Percentiles rank a stretch among this genome's conserved stretches.
Evolutionary conservation across 1,140 invertebrate genomes (phyloP).

Genomic region (Drosophila pseudoananassae): DNA sequence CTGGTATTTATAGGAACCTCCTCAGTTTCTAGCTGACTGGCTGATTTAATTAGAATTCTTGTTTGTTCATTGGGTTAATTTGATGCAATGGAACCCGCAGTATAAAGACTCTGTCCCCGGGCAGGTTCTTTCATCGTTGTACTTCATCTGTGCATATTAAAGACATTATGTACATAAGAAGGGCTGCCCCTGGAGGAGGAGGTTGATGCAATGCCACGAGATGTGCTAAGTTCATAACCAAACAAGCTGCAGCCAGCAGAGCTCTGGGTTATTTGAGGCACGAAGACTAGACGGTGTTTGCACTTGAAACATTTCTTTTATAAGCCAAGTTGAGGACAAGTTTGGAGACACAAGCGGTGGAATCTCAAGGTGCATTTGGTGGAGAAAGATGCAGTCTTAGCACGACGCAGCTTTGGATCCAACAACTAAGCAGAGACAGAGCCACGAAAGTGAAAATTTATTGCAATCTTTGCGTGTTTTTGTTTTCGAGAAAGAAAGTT

Average conservation of each 20-base stretch:
- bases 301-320: conserved; percentile 25
- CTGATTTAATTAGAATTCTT: conserved; percentile 34
- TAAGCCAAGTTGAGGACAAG: conserved; percentile 12
- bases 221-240: conserved; percentile 50
- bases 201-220: conserved; percentile 46
- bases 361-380: conserved; percentile 54
- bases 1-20: conserved; percentile 10
- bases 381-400: not conserved
- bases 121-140: conserved; percentile 39
- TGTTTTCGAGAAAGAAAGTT: conserved; percentile 46
- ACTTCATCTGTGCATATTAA: conserved; percentile 39
- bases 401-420: conserved; percentile 13
- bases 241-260: conserved; percentile 23
- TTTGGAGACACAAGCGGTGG: conserved; percentile 43
- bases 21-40: conserved; percentile 30
- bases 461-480: conserved; percentile 43
- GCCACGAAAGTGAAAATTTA: conserved; percentile 68
- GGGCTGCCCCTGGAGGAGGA: conserved; percentile 8
- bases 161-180: conserved; percentile 2
- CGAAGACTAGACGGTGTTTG: conserved; percentile 2
- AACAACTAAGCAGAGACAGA: conserved; percentile 34
- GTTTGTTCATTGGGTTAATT: conserved; percentile 50
- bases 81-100: conserved; percentile 25
- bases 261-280: conserved; percentile 24
- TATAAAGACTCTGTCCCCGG: not conserved